A percentile compares a stretch with the other conserved stretches of the same genome.
phyloP scores from a whole-genome alignment of 2,888 invertebrate species.

The Sminthurides aquaticus region DNA sequence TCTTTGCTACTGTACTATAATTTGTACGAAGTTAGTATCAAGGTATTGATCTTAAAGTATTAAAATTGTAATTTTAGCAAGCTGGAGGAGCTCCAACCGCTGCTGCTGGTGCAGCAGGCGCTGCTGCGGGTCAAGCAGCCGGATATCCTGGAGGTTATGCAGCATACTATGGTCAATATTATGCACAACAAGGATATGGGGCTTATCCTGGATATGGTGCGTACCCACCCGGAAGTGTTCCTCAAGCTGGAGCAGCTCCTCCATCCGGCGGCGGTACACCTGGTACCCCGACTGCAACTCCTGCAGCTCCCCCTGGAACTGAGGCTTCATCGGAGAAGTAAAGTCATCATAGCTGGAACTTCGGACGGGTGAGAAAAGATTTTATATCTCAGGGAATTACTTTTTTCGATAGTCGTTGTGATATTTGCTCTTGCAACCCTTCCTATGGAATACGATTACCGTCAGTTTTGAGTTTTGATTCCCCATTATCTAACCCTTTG shows the following conservation, averaged over 20 bases:
- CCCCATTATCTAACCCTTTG: neutral
- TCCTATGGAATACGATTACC: no score
- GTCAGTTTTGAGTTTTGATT: neutral
- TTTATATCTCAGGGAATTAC: neutral
- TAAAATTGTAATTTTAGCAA: neutral
- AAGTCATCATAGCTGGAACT: neutral
- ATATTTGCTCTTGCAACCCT: neutral
- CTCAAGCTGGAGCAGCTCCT: neutral
- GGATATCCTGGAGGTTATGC: constrained; percentile 10
- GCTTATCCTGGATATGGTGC: neutral
- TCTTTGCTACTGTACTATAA: neutral
- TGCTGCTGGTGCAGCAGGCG: neutral
- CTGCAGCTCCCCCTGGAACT: constrained; percentile 1
- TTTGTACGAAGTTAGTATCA: no score
- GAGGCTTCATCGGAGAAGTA: neutral
- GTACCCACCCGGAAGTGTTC: constrained; percentile 5
- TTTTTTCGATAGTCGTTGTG: neutral
- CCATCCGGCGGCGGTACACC: neutral
- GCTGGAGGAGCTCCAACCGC: neutral
- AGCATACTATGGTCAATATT: constrained; percentile 3
- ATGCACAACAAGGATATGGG: constrained; percentile 3
- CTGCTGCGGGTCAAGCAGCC: neutral
- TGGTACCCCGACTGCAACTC: neutral
- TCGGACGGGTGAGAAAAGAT: neutral
- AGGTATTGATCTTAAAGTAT: no score